Conservation (phyloP, 2,888 invertebrate species). For the Halictus quadricinctus region DNA sequence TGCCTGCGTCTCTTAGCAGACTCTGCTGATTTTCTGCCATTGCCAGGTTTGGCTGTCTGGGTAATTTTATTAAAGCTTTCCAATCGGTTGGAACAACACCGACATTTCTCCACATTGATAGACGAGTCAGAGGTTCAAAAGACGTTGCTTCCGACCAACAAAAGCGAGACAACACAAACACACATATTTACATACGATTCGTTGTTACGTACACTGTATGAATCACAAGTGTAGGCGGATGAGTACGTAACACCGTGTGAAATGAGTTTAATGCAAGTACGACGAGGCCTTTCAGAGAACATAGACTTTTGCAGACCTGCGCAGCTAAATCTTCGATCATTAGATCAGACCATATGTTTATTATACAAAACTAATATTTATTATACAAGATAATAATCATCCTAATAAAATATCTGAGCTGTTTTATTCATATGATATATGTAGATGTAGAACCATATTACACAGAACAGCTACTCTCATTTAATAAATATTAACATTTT, state of each 20-base stretch:
- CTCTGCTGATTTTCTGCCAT: too few species aligned
- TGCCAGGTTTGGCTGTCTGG: too few species aligned
- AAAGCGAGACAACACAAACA: slow-evolving; percentile 41
- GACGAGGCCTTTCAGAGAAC: slow-evolving; percentile 54
- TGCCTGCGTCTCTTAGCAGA: too few species aligned
- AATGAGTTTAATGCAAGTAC: slow-evolving; percentile 56
- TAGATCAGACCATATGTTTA: slow-evolving; percentile 40
- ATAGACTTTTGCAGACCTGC: slow-evolving; percentile 70
- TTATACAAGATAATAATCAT: neutral
- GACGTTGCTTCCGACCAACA: neutral
- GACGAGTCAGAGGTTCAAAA: neutral
- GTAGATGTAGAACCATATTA: neutral
- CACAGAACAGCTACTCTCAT: neutral
- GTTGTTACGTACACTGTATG: slow-evolving; percentile 61
- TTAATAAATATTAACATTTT: neutral
- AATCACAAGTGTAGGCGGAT: slow-evolving; percentile 57
- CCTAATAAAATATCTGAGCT: neutral
- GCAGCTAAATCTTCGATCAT: slow-evolving; percentile 66
- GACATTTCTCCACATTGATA: neutral
- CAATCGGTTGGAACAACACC: neutral
- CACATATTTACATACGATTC: slow-evolving; percentile 40
- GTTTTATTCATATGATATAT: neutral
- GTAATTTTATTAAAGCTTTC: neutral
- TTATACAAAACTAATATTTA: neutral
- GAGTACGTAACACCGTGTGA: slow-evolving; percentile 52